Evolutionary conservation across 2,797 vertebrate genomes (phyloP).

Genomic region (Spheniscus humboldti): DNA sequence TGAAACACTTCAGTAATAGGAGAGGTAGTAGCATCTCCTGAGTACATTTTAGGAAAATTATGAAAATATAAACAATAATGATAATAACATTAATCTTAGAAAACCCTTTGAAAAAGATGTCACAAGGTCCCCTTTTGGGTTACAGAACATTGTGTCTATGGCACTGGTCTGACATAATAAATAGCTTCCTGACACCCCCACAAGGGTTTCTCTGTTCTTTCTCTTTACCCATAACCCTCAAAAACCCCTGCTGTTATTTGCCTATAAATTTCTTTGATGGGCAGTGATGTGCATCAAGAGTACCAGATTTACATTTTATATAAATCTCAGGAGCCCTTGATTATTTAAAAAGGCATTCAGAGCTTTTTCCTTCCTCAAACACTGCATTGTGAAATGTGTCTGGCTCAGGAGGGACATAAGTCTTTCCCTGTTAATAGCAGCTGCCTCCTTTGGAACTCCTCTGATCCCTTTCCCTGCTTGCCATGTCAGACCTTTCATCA

Average conservation of each 20-base stretch:
- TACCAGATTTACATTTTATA: neutral
- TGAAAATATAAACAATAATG: neutral
- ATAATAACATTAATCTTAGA: neutral
- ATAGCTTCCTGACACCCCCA: neutral
- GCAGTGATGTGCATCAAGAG: neutral
- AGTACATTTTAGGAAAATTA: neutral
- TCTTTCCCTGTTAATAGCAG: neutral
- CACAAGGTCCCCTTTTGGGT: neutral
- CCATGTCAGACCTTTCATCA: neutral
- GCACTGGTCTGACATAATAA: neutral
- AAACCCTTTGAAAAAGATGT: neutral
- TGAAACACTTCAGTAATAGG: neutral
- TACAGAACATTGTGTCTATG: neutral
- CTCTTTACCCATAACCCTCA: neutral
- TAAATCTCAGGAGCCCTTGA: neutral
- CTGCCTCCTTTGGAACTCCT: neutral
- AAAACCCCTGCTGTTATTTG: neutral
- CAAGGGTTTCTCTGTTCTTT: neutral
- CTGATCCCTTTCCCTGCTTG: neutral
- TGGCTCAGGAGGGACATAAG: rapidly evolving
- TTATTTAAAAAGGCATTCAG: neutral
- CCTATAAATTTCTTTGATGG: neutral
- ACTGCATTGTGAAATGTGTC: neutral
- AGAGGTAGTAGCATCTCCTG: neutral
- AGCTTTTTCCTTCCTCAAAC: neutral